Base-by-base conservation (phyloP, 2,888 invertebrate species). In the Baronia brevicornis region DNA sequence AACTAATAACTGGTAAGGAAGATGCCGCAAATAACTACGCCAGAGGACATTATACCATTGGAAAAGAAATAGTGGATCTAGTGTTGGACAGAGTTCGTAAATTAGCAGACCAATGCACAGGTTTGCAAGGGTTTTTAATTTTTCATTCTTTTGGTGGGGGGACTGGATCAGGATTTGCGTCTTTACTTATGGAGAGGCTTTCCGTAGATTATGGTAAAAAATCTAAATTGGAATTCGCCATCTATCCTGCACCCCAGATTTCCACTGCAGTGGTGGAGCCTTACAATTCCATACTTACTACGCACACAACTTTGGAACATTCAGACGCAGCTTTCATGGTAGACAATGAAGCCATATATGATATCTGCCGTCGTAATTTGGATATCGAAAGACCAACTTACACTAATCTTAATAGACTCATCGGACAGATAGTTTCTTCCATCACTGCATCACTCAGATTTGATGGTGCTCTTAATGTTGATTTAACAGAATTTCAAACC, bases 21-120 rank as follows among this genome's bases (percentile, higher is more conserved):
- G 97, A 97, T 63, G 97, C 97, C 5, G 97, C 97, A 38, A 97
- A 98, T 75, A 97, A 97, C 78, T 98, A 97, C 60, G 97, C 97
- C 15, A 89, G 97, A 56, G 97, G 97, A 30, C 97, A 97, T 75
- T 98, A 97, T 85, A 97, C 97, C 29, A 94, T 97, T 61, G 97
- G 96, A 51, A 94, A 94, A 67, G 96, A 96, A 77, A 95, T 96
- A 49, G 95, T 96, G 6, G 96, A 96, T 60, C 85, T 95, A 41
- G 95, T 95, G 3, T 82, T 95, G 48, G 95, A 95, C 79, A 87
- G 95, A 34, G 90, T 95, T 45, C 89, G 95, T 41, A 95, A 93
- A 70, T 79, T 93, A 55, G 91, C 92, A 4, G 96, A 96, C 65
- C 95, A 95, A 84, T 96, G 96, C 78, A 95, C 95, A 8, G 95